Base-by-base conservation (phyloP, 2,888 invertebrate species). In the Myopa tessellatipennis region DNA sequence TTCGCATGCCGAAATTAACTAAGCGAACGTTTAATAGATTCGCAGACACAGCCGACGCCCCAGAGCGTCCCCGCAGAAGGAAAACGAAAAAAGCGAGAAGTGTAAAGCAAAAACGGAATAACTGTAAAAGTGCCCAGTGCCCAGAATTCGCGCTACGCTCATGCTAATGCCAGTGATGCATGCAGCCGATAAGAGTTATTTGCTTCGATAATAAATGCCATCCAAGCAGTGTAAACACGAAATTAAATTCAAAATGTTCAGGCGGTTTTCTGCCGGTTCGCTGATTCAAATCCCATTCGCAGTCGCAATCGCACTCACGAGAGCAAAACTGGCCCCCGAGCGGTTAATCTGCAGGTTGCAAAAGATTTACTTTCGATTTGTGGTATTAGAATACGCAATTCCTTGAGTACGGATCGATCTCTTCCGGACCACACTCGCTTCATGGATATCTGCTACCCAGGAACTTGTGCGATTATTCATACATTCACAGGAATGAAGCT, bases 1-100 rank as follows among this genome's bases (percentile, higher is more conserved):
- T 74, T 74, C 40, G 74, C 74, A 67, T 74, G 74, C 74, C 74
- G 38, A 74, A 74, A 74, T 74, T 74, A 74, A 38, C 67, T 18
- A 74, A 74, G 40, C n/a, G 58, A 16, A 40, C 36, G 12, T 34
- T 63, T 63, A 36, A 34, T 55, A 45, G 50, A 69, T 55, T 36
- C 55, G 70, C 70, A 70, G 70, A 52, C 70, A 50, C 45, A 50
- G 18, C 36, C 52, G 26, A 2, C 70, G 26, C 16, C 36, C 36
- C 38, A 14, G 40, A 8, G 38, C 36, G 4, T 2, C 61, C 61
- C 1, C 61, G 26, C 18, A 63, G 8, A 63, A 7, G 60, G 26
- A 34, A 63, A 63, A 18, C 8, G 26, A 63, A 18, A 12, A n/a
- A 3, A 61, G n/a, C 34, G 10, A 6, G n/a, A 38, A 65, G 4